Conservation (phyloP, 2,888 invertebrate genomes). For the Drepana falcataria region DNA sequence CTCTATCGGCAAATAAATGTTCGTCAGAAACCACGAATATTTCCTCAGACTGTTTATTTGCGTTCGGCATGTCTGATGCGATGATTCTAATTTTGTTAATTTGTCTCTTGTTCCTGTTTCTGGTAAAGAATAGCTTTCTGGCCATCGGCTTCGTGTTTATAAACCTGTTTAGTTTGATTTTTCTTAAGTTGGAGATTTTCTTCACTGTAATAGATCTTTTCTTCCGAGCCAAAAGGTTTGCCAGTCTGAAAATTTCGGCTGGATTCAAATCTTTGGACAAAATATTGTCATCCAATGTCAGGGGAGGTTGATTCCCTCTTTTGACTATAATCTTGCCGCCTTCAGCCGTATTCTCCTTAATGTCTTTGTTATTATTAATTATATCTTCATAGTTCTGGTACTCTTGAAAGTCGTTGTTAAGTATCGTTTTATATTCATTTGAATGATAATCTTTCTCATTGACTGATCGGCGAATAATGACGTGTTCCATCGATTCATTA, state of each 20-base stretch:
- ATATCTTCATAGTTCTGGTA: slow-evolving; percentile 40
- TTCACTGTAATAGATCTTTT: slow-evolving; percentile 41
- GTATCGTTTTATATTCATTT: slow-evolving; percentile 41
- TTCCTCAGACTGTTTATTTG: slow-evolving; percentile 30
- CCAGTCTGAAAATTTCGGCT: slow-evolving; percentile 43
- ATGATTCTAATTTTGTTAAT: slow-evolving; percentile 54
- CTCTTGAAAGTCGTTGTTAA: slow-evolving; percentile 29
- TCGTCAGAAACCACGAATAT: slow-evolving; percentile 50
- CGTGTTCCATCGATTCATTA: slow-evolving; percentile 20
- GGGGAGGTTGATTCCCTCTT: slow-evolving; percentile 10
- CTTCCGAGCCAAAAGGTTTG: slow-evolving; percentile 38
- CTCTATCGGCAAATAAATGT: slow-evolving; percentile 46
- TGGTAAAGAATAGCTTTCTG: slow-evolving; percentile 40
- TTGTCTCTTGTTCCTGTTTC: slow-evolving; percentile 53
- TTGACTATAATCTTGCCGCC: slow-evolving; percentile 7
- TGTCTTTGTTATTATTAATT: slow-evolving; percentile 17
- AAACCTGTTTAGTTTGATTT: slow-evolving; percentile 42
- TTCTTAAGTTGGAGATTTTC: slow-evolving; percentile 40
- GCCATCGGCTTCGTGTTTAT: slow-evolving; percentile 46
- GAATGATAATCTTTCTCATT: slow-evolving; percentile 36
- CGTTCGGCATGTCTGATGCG: slow-evolving; percentile 35
- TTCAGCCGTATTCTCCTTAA: slow-evolving; percentile 10
- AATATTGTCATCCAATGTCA: slow-evolving; percentile 32
- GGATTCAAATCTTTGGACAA: slow-evolving; percentile 44
- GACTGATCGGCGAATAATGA: slow-evolving; percentile 29